phyloP scores from a whole-genome alignment of 2,797 vertebrate species.

The Enteromius mattozi region DNA sequence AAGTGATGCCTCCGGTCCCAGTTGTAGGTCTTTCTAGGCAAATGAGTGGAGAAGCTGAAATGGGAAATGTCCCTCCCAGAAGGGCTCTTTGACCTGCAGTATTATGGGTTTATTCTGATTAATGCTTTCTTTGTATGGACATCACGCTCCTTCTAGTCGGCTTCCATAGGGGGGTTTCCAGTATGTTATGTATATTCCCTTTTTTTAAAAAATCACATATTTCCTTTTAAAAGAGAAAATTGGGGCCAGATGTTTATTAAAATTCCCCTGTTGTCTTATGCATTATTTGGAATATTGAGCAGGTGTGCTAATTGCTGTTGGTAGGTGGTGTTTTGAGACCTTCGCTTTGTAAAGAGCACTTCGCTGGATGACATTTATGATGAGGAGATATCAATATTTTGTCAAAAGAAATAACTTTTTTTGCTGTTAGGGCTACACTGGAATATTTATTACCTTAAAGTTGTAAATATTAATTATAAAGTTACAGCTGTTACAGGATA shows the following conservation, averaged over 20 bases:
- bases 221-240: background rate
- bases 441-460: background rate
- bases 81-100: conserved; percentile 34
- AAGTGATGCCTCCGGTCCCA: conserved; percentile 10
- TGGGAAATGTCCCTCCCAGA: conserved; percentile 37
- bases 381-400: background rate
- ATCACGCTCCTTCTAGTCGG: background rate
- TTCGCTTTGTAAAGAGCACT: background rate
- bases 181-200: background rate
- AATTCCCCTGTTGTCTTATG: background rate
- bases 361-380: background rate
- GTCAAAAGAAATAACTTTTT: background rate
- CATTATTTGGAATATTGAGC: background rate
- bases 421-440: background rate
- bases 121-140: background rate
- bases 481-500: background rate
- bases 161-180: background rate
- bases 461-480: too few species aligned
- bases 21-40: conserved; percentile 19
- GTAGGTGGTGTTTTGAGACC: background rate
- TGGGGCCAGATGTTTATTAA: background rate
- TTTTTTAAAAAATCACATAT: background rate
- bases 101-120: conserved; percentile 22
- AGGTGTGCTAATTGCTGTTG: background rate
- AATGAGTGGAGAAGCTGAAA: conserved; percentile 3